Evolutionary conservation across 2,888 invertebrate species (phyloP).

Genomic region (Eristalis arbustorum): DNA sequence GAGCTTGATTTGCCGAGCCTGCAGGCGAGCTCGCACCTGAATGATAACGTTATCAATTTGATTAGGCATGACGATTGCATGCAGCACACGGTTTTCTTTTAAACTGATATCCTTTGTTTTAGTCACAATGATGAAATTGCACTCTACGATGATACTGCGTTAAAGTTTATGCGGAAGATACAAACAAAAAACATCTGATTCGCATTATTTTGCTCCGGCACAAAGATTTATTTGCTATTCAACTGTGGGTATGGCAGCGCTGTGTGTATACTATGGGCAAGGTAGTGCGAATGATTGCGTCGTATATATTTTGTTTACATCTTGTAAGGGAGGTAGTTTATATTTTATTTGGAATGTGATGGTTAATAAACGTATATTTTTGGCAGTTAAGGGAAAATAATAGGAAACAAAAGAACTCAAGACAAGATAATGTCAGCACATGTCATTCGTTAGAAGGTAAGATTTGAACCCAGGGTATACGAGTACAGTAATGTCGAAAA

Average conservation of each 20-base stretch:
- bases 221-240: neutral
- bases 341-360: too few relatives aligned
- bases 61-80: constrained; percentile 73
- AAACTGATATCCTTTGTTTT: constrained; percentile 25
- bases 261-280: neutral
- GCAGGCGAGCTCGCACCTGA: constrained; percentile 85
- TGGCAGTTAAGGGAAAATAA: too few relatives aligned
- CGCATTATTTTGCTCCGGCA: constrained; percentile 43
- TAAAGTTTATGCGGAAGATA: neutral
- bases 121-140: neutral
- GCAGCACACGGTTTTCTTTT: neutral
- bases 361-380: too few relatives aligned
- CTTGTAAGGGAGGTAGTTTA: too few relatives aligned
- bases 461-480: too few relatives aligned
- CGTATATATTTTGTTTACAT: neutral
- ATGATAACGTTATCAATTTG: constrained; percentile 84
- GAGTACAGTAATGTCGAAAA: too few relatives aligned
- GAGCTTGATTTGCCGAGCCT: constrained; percentile 85
- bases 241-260: constrained; percentile 19
- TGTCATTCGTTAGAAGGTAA: too few relatives aligned
- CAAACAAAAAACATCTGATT: constrained; percentile 62
- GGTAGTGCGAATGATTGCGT: neutral
- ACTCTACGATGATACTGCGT: neutral
- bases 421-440: too few relatives aligned
- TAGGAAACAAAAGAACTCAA: too few relatives aligned